Evolutionary conservation across 2,113 vertebrate species (phyloP).

Genomic region (Condylura cristata): DNA sequence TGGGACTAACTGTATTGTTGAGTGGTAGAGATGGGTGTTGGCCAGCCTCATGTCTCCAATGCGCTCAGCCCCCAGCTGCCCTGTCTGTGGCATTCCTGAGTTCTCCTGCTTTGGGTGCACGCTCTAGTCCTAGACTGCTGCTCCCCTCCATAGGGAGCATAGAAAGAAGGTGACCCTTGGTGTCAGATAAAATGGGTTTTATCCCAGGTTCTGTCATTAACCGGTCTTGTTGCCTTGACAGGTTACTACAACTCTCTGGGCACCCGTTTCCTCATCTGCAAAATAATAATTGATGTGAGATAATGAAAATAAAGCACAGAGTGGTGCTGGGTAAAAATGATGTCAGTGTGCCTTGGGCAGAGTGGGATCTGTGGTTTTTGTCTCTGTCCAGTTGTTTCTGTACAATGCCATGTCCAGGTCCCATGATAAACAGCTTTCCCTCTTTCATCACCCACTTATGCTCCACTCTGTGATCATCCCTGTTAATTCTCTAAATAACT

Average conservation of each 20-base stretch:
- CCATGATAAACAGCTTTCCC: constrained; percentile 6
- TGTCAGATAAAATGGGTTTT: neutral
- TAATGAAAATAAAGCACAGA: neutral
- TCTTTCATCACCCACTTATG: neutral
- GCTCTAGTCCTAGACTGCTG: neutral
- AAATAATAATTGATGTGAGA: neutral
- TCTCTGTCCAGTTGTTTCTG: neutral
- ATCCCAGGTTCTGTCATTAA: neutral
- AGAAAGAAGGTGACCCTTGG: neutral
- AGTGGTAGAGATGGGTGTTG: neutral
- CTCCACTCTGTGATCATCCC: neutral
- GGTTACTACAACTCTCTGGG: neutral
- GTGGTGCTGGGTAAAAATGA: neutral
- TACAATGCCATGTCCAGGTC: neutral
- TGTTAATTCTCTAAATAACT: constrained; percentile 49
- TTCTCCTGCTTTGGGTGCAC: neutral
- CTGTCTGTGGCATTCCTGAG: neutral
- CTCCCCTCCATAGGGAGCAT: neutral
- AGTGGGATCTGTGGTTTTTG: neutral
- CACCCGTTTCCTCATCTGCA: neutral
- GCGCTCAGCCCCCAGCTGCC: neutral
- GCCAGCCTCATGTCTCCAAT: neutral
- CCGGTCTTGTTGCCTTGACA: neutral
- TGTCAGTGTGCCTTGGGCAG: neutral
- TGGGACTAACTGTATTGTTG: neutral